Conservation (phyloP, 2,888 invertebrate species). For the Pyrocoelia pectoralis region DNA sequence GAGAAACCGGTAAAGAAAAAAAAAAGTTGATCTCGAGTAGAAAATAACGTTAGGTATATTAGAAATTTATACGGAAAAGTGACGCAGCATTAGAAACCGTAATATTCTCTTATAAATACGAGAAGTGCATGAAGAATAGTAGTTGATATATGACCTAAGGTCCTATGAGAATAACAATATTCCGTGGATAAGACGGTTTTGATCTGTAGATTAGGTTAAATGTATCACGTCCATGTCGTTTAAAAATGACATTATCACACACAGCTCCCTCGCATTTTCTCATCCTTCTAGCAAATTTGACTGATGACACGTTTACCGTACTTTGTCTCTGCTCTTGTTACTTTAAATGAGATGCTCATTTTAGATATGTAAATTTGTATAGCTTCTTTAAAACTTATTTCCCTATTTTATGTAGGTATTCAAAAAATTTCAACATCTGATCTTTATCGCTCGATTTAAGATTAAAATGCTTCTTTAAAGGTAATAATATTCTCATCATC, state of each 20-base stretch:
- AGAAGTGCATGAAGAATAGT: constrained; percentile 42
- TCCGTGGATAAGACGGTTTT: constrained; percentile 39
- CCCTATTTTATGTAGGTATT: constrained; percentile 24
- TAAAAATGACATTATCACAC: constrained; percentile 45
- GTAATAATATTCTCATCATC: not conserved
- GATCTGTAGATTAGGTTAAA: constrained; percentile 43
- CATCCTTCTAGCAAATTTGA: constrained; percentile 42
- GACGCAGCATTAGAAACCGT: constrained; percentile 42
- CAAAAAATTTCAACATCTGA: constrained; percentile 11
- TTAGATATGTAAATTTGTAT: constrained; percentile 45
- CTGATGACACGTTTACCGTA: constrained; percentile 39
- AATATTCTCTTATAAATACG: constrained; percentile 43
- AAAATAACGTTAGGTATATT: constrained; percentile 42
- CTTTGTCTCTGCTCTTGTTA: constrained; percentile 22
- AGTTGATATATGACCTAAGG: constrained; percentile 39
- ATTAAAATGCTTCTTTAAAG: constrained; percentile 11
- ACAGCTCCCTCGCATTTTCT: constrained; percentile 37
- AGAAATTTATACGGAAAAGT: constrained; percentile 45
- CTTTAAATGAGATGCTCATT: constrained; percentile 44
- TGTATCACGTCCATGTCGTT: constrained; percentile 47
- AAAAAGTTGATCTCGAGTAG: constrained; percentile 39
- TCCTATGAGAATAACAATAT: constrained; percentile 43
- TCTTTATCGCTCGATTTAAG: constrained; percentile 24
- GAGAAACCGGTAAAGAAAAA: constrained; percentile 38
- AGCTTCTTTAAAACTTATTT: constrained; percentile 19